Evolutionary conservation across 2,888 invertebrate genomes (phyloP), one percentile per base, ranked within the genome.

Genomic region (Lagria hirta): DNA sequence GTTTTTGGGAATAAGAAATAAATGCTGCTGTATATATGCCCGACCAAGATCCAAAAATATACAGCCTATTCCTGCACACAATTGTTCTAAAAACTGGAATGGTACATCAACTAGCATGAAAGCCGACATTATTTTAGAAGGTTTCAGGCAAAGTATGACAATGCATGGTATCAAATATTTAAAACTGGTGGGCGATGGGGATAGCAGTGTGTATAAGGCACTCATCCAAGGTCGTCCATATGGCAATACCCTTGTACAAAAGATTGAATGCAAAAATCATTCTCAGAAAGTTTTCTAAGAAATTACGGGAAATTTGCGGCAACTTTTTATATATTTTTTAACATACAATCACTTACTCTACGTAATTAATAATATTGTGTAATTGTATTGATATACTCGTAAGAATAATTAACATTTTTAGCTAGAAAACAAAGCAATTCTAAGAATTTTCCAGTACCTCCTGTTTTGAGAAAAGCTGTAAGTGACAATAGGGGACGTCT

Each of bases 261-360:
- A 34, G 48, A 51, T 23, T 50, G 54, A 26, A 51, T 54, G n/a
- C 46, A 47, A 2, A 41, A 45, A 42, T 28, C 13, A n/a, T n/a
- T n/a, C n/a, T n/a, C n/a, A n/a, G n/a, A n/a, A n/a, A n/a, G n/a
- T n/a, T n/a, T n/a, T n/a, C n/a, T n/a, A n/a, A n/a, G n/a, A n/a
- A n/a, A n/a, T n/a, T n/a, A n/a, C n/a, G n/a, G n/a, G n/a, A n/a
- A n/a, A n/a, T n/a, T n/a, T n/a, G n/a, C n/a, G n/a, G n/a, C n/a
- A n/a, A n/a, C n/a, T n/a, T n/a, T n/a, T n/a, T n/a, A n/a, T n/a
- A n/a, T n/a, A n/a, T n/a, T n/a, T n/a, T n/a, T n/a, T n/a, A n/a
- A n/a, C n/a, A n/a, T n/a, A n/a, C n/a, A n/a, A n/a, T n/a, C n/a
- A n/a, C n/a, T n/a, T n/a, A n/a, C n/a, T n/a, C n/a, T n/a, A n/a